Evolutionary conservation across 1,140 invertebrate species (phyloP), one percentile per base, ranked within the genome.

Genomic region (Cataglyphis hispanica): DNA sequence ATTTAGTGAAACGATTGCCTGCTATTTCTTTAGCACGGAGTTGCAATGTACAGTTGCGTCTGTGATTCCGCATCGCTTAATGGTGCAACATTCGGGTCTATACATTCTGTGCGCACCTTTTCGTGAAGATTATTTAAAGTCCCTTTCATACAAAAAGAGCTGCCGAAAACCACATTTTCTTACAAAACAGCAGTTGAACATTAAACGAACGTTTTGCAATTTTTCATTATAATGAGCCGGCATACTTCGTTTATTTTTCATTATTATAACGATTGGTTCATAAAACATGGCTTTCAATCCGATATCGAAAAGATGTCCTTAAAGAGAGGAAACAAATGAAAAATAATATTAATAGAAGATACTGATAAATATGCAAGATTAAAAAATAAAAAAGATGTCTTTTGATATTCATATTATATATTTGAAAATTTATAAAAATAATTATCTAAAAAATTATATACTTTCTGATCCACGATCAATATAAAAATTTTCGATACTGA

Each of bases 51-150:
- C 70, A 60, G 61, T 75, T 88, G 43, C 19, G 13, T 67, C 80
- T 72, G 86, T 60, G 66, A 88, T 89, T 80, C 81, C 40, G 86
- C 81, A 85, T 74, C 86, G 72, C 85, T 87, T 69, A 81, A 81
- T 86, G 83, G 86, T 89, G 87, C 75, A 87, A 87, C 58, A 13
- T 31, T 56, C 46, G 25, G 19, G n/a, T 34, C 53, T 58, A 67
- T 31, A 31, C 4, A 31, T 31, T 60, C 69, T 43, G 25, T 16
- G 25, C 27, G 53, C 22, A 27, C n/a, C 64, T 19, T 56, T 34
- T 40, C 70, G 66, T 76, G 74, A 84, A 89, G 80, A 87, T 86
- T 69, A 34, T 89, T 31, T 63, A 64, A 64, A 63, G 72, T 86
- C 27, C 87, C 78, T 88, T 72, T 66, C 66, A 67, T 72, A 22